phyloP scores from a whole-genome alignment of 2,888 invertebrate genomes.

The Heliconius charithonia region DNA sequence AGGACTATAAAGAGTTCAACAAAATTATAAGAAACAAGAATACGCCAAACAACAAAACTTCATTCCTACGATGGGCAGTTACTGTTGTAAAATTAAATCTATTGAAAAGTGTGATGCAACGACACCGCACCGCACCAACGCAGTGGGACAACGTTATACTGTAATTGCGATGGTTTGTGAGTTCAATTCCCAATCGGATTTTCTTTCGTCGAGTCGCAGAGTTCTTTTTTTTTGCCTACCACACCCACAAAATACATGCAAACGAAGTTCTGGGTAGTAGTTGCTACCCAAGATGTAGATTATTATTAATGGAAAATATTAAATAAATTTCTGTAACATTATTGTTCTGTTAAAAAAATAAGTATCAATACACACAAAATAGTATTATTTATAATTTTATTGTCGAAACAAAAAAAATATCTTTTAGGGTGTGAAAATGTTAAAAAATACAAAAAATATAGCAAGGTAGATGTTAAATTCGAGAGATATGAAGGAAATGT shows the following conservation, averaged over 20 bases:
- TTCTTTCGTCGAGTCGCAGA: no score
- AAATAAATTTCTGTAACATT: not conserved
- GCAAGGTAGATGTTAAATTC: constrained; percentile 68
- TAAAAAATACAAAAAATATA: constrained; percentile 63
- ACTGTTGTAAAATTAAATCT: not conserved
- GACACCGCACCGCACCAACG: no score
- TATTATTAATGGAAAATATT: not conserved
- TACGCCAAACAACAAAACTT: not conserved
- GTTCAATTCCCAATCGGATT: no score
- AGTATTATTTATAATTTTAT: no score
- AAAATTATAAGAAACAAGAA: not conserved
- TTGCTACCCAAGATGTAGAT: no score
- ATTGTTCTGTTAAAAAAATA: not conserved
- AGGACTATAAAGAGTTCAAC: not conserved
- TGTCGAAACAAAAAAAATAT: not conserved
- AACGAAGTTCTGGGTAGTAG: no score
- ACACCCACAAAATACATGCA: no score
- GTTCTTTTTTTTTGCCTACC: no score
- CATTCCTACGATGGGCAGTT: not conserved
- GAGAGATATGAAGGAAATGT: constrained; percentile 78
- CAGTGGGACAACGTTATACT: no score
- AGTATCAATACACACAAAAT: not conserved
- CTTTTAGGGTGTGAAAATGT: constrained; percentile 38
- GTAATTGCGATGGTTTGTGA: no score
- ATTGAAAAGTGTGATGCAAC: no score